Percentiles rank a stretch among this genome's conserved stretches.
Conservation (phyloP, 1,140 invertebrate genomes). For the Nasonia longicornis region DNA sequence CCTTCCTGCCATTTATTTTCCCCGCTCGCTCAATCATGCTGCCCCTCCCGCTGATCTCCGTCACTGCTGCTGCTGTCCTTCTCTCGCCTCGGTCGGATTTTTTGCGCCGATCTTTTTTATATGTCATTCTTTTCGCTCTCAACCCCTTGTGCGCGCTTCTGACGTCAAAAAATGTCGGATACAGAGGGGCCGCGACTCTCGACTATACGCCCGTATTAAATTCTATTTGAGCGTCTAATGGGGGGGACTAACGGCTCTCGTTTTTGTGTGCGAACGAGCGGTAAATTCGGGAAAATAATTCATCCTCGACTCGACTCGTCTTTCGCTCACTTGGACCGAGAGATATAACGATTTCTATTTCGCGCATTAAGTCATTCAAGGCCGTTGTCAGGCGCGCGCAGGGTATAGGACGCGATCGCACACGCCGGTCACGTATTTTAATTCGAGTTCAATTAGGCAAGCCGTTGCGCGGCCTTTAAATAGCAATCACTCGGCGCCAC, state of each 20-base stretch:
- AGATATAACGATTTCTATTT: slow-evolving; percentile 7
- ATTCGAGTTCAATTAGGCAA: slow-evolving; percentile 43
- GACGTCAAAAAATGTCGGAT: slow-evolving; percentile 32
- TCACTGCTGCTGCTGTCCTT: too few species aligned
- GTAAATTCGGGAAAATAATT: too few species aligned
- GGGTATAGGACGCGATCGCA: background rate
- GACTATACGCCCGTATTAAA: background rate
- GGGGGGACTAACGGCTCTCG: too few species aligned
- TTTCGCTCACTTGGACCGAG: too few species aligned
- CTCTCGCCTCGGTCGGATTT: background rate
- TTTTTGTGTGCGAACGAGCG: too few species aligned
- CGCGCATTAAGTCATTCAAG: background rate
- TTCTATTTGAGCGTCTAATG: slow-evolving; percentile 19
- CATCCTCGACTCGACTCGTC: too few species aligned
- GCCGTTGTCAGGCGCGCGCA: background rate
- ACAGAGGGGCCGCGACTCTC: background rate
- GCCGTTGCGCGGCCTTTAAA: slow-evolving; percentile 8
- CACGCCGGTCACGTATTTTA: slow-evolving; percentile 45
- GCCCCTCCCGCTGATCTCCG: background rate
- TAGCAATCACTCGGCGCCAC: slow-evolving; percentile 7
- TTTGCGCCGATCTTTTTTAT: background rate
- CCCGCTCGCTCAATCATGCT: background rate
- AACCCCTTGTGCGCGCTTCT: background rate
- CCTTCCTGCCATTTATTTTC: slow-evolving; percentile 15
- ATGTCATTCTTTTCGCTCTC: slow-evolving; percentile 2